Percentiles rank a stretch among this genome's conserved stretches.
Evolutionary conservation across 2,113 vertebrate species (phyloP).

Genomic region (Lipotes vexillifer): DNA sequence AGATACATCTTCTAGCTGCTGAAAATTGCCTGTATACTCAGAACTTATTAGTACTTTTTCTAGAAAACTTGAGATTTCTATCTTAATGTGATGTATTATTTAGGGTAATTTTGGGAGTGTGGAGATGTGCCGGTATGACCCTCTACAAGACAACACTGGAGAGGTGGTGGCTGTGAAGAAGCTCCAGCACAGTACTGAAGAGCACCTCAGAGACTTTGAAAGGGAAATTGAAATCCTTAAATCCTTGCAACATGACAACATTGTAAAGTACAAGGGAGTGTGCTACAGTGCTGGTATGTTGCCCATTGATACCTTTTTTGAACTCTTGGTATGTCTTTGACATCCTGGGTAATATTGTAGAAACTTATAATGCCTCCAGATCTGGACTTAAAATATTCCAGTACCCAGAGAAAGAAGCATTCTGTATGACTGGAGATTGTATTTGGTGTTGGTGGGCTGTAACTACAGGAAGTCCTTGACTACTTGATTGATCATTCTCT

Average conservation of each 20-base stretch:
- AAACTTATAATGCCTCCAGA: not conserved
- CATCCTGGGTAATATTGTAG: not conserved
- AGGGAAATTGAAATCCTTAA: conserved; percentile 98
- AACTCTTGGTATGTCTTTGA: not conserved
- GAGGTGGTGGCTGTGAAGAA: conserved; percentile 99
- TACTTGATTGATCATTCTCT: not conserved
- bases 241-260: conserved; percentile 98
- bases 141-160: conserved; percentile 95
- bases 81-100: not conserved
- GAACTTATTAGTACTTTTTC: not conserved
- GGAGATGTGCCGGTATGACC: conserved; percentile 98
- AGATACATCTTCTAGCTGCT: not conserved
- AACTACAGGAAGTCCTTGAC: not conserved
- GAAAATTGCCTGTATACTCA: not conserved
- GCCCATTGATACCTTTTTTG: not conserved
- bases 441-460: not conserved
- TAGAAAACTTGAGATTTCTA: not conserved
- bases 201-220: conserved; percentile 96
- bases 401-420: not conserved
- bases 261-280: conserved; percentile 97
- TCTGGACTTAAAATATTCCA: not conserved
- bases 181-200: conserved; percentile 95
- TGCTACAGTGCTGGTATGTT: conserved; percentile 95
- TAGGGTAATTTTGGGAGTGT: conserved; percentile 99
- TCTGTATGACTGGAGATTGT: not conserved